Evolutionary conservation across 2,797 vertebrate species (phyloP).

Genomic region (Furcifer pardalis): DNA sequence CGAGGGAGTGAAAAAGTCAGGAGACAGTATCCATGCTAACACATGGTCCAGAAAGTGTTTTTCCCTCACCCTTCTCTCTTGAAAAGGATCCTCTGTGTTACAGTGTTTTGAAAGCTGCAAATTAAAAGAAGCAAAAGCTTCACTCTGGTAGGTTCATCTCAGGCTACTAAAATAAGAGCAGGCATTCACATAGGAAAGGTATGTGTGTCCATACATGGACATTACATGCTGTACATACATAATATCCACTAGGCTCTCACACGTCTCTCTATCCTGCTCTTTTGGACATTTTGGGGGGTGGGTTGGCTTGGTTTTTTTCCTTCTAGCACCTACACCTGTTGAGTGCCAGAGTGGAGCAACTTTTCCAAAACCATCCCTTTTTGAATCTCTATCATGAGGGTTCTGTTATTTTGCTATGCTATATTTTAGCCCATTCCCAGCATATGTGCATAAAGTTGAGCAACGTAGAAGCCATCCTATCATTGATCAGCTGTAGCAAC

Average conservation of each 20-base stretch:
- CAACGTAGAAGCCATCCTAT: too few species aligned
- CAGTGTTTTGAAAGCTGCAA: conserved; percentile 12
- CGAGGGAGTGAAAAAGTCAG: conserved; percentile 41
- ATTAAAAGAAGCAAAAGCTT: not conserved
- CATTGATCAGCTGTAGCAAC: too few species aligned
- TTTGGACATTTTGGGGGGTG: too few species aligned
- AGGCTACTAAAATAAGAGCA: conserved; percentile 9
- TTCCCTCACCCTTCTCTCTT: conserved; percentile 23
- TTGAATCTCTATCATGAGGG: too few species aligned
- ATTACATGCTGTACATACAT: not conserved
- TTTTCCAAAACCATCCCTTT: too few species aligned
- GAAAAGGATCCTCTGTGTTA: conserved; percentile 34
- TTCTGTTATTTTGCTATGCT: too few species aligned
- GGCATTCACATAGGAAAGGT: not conserved
- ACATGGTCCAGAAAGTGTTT: not conserved
- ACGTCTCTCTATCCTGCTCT: too few species aligned
- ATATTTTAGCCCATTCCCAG: too few species aligned
- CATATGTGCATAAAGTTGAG: too few species aligned
- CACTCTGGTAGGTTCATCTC: conserved; percentile 36
- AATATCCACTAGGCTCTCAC: not conserved
- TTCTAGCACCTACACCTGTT: too few species aligned
- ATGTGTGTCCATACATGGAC: conserved; percentile 1
- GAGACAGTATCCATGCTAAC: conserved; percentile 48
- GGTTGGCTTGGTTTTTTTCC: too few species aligned
- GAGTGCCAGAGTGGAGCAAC: too few species aligned